Percentiles rank a stretch among this genome's conserved stretches.
Evolutionary conservation across 2,113 vertebrate genomes (phyloP).

Genomic region (Paralichthys olivaceus): DNA sequence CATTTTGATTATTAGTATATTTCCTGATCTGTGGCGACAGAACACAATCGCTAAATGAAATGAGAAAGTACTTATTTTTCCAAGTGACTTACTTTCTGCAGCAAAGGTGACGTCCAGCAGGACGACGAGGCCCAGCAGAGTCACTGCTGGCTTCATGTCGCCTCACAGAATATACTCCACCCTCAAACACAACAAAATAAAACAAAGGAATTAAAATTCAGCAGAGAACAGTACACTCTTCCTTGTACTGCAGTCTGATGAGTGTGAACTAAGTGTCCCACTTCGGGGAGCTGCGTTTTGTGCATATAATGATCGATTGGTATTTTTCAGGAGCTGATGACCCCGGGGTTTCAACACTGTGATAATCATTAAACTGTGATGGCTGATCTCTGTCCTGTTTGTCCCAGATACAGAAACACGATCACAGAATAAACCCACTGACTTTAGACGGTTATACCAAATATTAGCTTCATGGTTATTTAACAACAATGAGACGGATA

Average conservation of each 20-base stretch:
- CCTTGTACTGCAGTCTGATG: neutral
- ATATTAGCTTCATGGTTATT: neutral
- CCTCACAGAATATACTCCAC: constrained; percentile 8
- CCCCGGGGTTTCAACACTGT: constrained; percentile 48
- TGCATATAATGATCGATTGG: constrained; percentile 63
- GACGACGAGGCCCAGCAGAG: constrained; percentile 74
- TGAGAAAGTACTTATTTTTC: no score
- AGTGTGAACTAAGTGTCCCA: constrained; percentile 20
- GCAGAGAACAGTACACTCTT: no score
- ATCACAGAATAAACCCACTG: neutral
- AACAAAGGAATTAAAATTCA: neutral
- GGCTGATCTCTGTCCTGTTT: constrained; percentile 44
- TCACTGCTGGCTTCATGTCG: constrained; percentile 73
- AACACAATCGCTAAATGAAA: no score
- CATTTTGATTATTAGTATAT: neutral
- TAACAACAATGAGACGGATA: neutral
- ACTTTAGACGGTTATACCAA: neutral
- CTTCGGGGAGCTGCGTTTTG: constrained; percentile 16
- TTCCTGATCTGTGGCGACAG: no score
- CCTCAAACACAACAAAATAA: neutral
- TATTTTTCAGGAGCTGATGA: constrained; percentile 61
- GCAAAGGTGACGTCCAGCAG: constrained; percentile 62
- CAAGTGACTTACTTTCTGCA: constrained; percentile 75
- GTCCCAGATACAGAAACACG: constrained; percentile 29
- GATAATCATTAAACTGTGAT: constrained; percentile 76